Base-by-base conservation (phyloP, 1,140 invertebrate genomes). In the Euschistus heros region DNA sequence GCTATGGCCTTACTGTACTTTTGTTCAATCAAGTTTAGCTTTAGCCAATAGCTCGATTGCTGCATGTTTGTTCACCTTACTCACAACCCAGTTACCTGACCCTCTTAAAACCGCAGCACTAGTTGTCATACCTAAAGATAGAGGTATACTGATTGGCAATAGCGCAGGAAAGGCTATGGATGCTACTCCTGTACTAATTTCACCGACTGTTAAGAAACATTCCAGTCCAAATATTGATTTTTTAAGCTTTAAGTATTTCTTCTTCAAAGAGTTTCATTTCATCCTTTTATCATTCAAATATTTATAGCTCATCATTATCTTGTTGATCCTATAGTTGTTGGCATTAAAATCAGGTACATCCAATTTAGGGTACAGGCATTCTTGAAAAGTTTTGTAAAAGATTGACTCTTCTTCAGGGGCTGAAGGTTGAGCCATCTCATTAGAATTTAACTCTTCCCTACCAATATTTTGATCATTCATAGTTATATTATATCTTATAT, bases 381-480 rank as follows among this genome's bases (percentile, higher is more conserved):
- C 50, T 63, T 66, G 59, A 60, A 64, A 60, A 30, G 18, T 24
- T 44, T 13, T 61, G 14, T 30, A 33, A 46, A 66, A 26, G 14
- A 27, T 2, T 1, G 17, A 63, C 42, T 26, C 33, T 6, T 57
- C 42, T 42, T 20, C 37, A 14, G 15, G 17, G 1, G 18, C 30
- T 57, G 33, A 30, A 30, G 30, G 30, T 30, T 30, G n/a, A n/a
- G n/a, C n/a, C n/a, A n/a, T n/a, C n/a, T n/a, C n/a, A n/a, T n/a
- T n/a, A n/a, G n/a, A n/a, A n/a, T 30, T 30, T 30, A 8, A 30
- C 30, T 30, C n/a, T 30, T 30, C 30, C 3, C 8, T 30, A 5
- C 8, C 3, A 30, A 30, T 30, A 30, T 30, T 30, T 30, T 30
- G 30, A 5, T 30, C 30, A 30, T 5, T 8, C 30, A 30, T 30